Percentiles rank a stretch among this genome's conserved stretches.
Conservation (phyloP, 2,113 vertebrate species). For the Rana temporaria region DNA sequence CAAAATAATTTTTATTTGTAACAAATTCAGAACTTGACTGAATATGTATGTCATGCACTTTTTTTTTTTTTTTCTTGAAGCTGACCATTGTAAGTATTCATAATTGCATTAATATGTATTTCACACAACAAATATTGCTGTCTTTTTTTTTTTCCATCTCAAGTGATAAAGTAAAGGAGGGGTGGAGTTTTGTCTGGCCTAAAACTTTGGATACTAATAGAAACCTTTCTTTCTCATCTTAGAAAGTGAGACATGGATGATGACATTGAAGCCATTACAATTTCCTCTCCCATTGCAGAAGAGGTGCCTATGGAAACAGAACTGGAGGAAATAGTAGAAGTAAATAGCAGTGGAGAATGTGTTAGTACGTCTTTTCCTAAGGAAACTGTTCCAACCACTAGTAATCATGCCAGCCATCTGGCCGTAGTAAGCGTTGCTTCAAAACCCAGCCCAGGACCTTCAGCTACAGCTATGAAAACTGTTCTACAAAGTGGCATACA, state of each 20-base stretch:
- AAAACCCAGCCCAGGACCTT: slow-evolving; percentile 72
- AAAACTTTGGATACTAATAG: no score
- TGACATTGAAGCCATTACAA: slow-evolving; percentile 80
- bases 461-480: slow-evolving; percentile 71
- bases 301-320: slow-evolving; percentile 82
- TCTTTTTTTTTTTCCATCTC: no score
- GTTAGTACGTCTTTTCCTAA: slow-evolving; percentile 61
- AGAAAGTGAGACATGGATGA: slow-evolving; percentile 73
- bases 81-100: no score
- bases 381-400: slow-evolving; percentile 70
- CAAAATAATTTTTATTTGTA: no score
- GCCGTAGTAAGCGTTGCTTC: slow-evolving; percentile 66
- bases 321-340: slow-evolving; percentile 80
- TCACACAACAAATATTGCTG: no score
- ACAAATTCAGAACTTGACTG: no score
- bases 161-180: no score
- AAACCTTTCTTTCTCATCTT: no score
- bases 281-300: slow-evolving; percentile 80
- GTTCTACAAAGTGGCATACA: slow-evolving; percentile 78
- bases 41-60: no score
- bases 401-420: slow-evolving; percentile 71
- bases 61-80: no score
- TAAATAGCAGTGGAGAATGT: slow-evolving; percentile 69
- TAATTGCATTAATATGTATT: no score
- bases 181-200: no score